A percentile compares a stretch with the other conserved stretches of the same genome.
Conservation (phyloP, 2,888 invertebrate species). For the Aradus depressus region DNA sequence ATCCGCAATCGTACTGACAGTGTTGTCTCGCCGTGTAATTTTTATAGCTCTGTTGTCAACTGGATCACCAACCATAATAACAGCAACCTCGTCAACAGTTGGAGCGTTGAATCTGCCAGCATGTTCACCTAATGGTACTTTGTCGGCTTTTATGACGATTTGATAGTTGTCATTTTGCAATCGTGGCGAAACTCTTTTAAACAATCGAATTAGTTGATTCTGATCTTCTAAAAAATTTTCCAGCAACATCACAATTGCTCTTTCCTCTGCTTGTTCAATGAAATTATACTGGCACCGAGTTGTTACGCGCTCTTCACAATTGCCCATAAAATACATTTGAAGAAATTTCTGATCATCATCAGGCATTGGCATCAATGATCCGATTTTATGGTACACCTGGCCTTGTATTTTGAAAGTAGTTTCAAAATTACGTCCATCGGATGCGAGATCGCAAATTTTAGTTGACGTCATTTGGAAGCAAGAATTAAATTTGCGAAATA, state of each 20-base stretch:
- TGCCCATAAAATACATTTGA: no score
- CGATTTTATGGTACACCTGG: no score
- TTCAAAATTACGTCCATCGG: no score
- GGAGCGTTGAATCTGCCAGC: constrained; percentile 19
- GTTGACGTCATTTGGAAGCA: constrained; percentile 30
- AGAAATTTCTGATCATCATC: no score
- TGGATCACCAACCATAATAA: no score
- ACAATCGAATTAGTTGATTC: constrained; percentile 29
- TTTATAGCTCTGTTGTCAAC: no score
- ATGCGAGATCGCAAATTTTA: constrained; percentile 12
- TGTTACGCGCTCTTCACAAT: no score
- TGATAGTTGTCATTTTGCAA: constrained; percentile 34
- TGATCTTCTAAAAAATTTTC: constrained; percentile 32
- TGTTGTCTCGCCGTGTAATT: constrained; percentile 28
- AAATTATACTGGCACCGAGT: no score
- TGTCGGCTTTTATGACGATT: constrained; percentile 14
- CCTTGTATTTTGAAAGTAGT: no score
- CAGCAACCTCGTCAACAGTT: constrained; percentile 15
- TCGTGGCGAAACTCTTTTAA: constrained; percentile 32
- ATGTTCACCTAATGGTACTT: constrained; percentile 12
- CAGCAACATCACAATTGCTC: constrained; percentile 31
- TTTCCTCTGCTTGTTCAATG: no score
- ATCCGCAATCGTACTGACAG: constrained; percentile 15
- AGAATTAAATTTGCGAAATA: constrained; percentile 32
- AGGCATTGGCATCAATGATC: no score